Conservation (phyloP, 1,140 invertebrate genomes). For the Papilio machaon region DNA sequence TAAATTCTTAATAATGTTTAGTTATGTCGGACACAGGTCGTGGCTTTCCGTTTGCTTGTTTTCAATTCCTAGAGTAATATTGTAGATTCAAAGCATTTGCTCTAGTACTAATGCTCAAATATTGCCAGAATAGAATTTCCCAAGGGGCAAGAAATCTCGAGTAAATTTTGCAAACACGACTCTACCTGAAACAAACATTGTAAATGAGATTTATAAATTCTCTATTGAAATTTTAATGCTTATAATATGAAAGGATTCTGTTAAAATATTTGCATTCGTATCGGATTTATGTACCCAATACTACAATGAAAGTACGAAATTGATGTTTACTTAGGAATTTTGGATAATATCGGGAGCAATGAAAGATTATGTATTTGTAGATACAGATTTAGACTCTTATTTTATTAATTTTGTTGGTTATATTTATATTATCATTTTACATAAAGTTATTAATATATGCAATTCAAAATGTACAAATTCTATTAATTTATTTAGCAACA, state of each 20-base stretch:
- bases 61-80: not conserved
- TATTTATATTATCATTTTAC: too few species aligned
- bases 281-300: not conserved
- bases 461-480: too few species aligned
- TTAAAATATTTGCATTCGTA: slow-evolving; percentile 18
- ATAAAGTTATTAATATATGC: too few species aligned
- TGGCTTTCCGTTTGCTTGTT: not conserved
- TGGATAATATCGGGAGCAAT: not conserved
- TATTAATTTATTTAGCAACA: too few species aligned
- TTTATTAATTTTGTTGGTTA: not conserved
- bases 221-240: slow-evolving; percentile 3
- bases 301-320: not conserved
- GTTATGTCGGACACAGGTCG: too few species aligned
- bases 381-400: not conserved
- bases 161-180: not conserved
- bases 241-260: not conserved
- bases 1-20: too few species aligned
- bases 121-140: not conserved
- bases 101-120: not conserved
- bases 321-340: slow-evolving; percentile 2
- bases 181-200: not conserved
- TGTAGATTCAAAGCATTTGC: not conserved
- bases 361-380: not conserved
- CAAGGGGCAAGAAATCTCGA: not conserved
- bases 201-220: not conserved